These are phyloP conservation scores for Oryzias sinensis DNA, from an alignment of 2,797 vertebrate species.

Conservation along the genomic window DNA sequence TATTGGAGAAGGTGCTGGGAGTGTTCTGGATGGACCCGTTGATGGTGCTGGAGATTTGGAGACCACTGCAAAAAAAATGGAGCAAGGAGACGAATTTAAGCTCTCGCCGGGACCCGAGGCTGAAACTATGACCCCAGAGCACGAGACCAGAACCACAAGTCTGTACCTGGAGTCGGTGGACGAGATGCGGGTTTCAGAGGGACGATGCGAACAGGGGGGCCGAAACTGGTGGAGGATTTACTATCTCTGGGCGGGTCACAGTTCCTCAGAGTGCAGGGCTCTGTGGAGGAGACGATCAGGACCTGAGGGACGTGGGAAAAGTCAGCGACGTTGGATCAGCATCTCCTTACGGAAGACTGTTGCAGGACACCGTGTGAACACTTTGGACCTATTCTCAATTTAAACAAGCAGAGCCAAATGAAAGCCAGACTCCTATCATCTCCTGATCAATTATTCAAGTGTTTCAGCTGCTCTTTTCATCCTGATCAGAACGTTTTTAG, in stretches of 20 bases:
- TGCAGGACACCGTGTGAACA: too few species aligned
- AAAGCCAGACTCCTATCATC: too few species aligned
- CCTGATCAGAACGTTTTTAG: too few species aligned
- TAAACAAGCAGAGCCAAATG: too few species aligned
- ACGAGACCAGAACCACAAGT: not conserved
- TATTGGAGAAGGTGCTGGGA: not conserved
- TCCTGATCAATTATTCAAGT: too few species aligned
- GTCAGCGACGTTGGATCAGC: too few species aligned
- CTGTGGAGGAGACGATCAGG: constrained; percentile 68
- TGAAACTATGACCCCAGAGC: not conserved
- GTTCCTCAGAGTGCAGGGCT: constrained; percentile 65
- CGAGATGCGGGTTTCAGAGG: constrained; percentile 16
- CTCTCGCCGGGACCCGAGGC: too few species aligned
- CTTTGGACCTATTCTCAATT: too few species aligned
- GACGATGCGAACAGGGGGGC: not conserved
- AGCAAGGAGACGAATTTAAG: too few species aligned
- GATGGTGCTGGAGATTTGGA: constrained; percentile 13
- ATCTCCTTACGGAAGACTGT: too few species aligned
- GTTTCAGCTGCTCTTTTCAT: too few species aligned
- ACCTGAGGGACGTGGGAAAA: constrained; percentile 53
- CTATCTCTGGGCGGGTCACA: constrained; percentile 43
- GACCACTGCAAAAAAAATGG: not conserved
- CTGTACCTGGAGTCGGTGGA: constrained; percentile 4
- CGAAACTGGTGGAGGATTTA: not conserved
- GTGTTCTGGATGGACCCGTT: not conserved